phyloP scores from a whole-genome alignment of 2,113 vertebrate genomes.

The Gymnarchus niloticus region DNA sequence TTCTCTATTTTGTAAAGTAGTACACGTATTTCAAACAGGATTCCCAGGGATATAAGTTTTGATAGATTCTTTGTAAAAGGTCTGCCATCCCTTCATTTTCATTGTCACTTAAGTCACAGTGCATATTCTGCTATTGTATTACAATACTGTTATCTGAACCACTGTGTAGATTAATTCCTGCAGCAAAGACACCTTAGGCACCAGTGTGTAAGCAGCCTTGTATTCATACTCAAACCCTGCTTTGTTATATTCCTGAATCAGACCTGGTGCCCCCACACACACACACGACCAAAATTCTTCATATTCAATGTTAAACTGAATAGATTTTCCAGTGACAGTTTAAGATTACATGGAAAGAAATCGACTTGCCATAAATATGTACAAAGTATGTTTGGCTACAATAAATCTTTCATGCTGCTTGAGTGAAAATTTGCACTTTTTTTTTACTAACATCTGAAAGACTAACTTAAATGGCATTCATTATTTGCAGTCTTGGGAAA shows the following conservation, averaged over 20 bases:
- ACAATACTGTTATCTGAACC: neutral
- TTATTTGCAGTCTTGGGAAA: neutral
- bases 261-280: neutral
- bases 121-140: neutral
- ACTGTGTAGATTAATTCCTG: neutral
- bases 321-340: neutral
- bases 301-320: neutral
- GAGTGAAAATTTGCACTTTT: slow-evolving; percentile 71
- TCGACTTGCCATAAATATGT: slow-evolving; percentile 10
- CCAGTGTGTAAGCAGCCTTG: neutral
- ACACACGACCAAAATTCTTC: neutral
- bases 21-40: neutral
- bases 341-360: neutral
- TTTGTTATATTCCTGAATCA: neutral
- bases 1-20: neutral
- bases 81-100: neutral
- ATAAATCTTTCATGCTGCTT: slow-evolving; percentile 68
- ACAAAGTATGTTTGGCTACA: slow-evolving; percentile 23
- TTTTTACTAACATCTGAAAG: slow-evolving; percentile 45
- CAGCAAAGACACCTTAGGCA: slow-evolving; percentile 9
- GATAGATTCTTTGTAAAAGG: slow-evolving; percentile 31
- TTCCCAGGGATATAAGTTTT: neutral
- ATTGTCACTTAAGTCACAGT: neutral
- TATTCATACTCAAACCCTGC: neutral
- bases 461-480: neutral